These are phyloP conservation scores for Mizuhopecten yessoensis DNA, from an alignment of 1,140 invertebrate genomes.

Conservation along the genomic window DNA sequence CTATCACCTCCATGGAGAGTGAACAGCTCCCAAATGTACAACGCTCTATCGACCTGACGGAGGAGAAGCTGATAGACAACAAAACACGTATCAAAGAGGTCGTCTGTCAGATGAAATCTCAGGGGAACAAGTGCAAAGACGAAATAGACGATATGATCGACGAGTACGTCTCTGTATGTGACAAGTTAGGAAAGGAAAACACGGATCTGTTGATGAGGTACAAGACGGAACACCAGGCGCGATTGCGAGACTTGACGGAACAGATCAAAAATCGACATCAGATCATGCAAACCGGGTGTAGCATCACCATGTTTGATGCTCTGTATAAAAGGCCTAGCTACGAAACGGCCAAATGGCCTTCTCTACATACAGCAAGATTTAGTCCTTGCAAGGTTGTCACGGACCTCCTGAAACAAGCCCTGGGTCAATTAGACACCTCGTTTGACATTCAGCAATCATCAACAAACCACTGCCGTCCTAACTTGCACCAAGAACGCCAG, in stretches of 20 bases:
- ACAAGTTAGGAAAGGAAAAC: not conserved
- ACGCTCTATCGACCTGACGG: not conserved
- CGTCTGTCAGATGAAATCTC: not conserved
- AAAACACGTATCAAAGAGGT: not conserved
- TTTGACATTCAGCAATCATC: not conserved
- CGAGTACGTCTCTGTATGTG: not conserved
- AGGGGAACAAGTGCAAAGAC: not conserved
- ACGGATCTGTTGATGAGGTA: not conserved
- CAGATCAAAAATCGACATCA: not conserved
- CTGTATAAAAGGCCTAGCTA: not conserved
- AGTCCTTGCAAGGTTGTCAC: not conserved
- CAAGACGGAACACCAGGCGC: not conserved
- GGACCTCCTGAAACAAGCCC: not conserved
- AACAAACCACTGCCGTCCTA: not conserved
- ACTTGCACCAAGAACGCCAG: not conserved
- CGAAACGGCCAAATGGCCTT: not conserved
- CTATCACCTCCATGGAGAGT: not conserved
- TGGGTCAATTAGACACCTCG: not conserved
- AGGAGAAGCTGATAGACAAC: not conserved
- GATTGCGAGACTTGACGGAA: not conserved
- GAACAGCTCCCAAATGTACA: not conserved
- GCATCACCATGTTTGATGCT: not conserved
- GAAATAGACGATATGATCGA: conserved; percentile 12
- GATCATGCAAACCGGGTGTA: not conserved
- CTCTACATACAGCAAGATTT: not conserved